Base-by-base conservation (phyloP, 2,797 vertebrate species). In the Tiaroga cobitis region DNA sequence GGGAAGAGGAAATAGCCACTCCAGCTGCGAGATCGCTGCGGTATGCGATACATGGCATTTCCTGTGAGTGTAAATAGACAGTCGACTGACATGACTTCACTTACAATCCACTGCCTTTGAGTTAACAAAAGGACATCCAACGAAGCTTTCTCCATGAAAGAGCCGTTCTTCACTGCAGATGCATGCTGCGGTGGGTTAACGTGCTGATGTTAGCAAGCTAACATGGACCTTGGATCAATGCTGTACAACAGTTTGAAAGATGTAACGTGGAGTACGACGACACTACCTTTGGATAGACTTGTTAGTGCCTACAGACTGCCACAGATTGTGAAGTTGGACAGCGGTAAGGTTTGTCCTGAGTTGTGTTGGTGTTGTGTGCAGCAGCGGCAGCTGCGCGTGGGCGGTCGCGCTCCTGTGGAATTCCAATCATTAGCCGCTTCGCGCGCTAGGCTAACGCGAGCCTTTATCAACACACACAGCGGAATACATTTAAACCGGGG, bases 291-390 rank as follows among this genome's bases (percentile, higher is more conserved):
- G 89, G 98, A 99, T 92, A 95, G 96, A 89, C 95, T 99, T 49
- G 96, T 99, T 93, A 97, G 96, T 91, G 93, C 95, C 24, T 97
- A 99, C 90, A 96, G 97, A 83, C 92, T 99, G 90, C 98, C 98
- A 16, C 98, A 99, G 91, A 96, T 99, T 88, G 97, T 94, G 91
- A 95, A 94, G 91, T 94, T 98, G 94, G 96, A 98, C 88, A 95
- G 94, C 92, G 98, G 98, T 98, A 91, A 96, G 98, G 90, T 61
- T 72, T 41, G n/a, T 68, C 32, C 56, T 11, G 4, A 16, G 49
- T 75, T 74, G 19, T 76, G 18, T 68, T 41, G 3, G 43, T 46
- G 29, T 61, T 43, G 9, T 24, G 46, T 54, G 83, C 63, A 24
- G 70, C 26, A 8, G 68, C 79, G 21, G 70, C 34, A 10, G 63